Percentiles rank a stretch among this genome's conserved stretches.
phyloP scores from a whole-genome alignment of 2,888 invertebrate genomes.

The Ptilodon capucinus region DNA sequence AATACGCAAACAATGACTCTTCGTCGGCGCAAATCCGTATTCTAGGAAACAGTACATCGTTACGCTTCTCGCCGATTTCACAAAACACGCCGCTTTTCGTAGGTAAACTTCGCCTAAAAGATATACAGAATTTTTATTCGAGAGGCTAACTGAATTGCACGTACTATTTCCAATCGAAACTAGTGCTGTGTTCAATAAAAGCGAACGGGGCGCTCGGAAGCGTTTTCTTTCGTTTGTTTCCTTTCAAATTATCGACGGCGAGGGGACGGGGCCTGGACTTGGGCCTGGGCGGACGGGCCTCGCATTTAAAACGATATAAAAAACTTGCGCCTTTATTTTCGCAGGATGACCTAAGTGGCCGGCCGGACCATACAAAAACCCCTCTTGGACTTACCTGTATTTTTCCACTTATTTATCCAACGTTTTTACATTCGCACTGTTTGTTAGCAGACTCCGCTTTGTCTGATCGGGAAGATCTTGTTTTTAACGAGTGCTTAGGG shows the following conservation, averaged over 20 bases:
- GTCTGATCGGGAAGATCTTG: constrained; percentile 78
- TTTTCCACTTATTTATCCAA: constrained; percentile 82
- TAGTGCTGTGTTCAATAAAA: constrained; percentile 74
- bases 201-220: constrained; percentile 72
- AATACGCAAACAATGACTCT: constrained; percentile 55
- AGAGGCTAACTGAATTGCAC: constrained; percentile 74
- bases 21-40: constrained; percentile 50
- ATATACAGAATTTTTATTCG: constrained; percentile 43
- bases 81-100: constrained; percentile 50
- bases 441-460: constrained; percentile 75
- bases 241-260: constrained; percentile 74
- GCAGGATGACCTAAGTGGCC: constrained; percentile 83
- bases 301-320: constrained; percentile 82
- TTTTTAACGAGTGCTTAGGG: constrained; percentile 82
- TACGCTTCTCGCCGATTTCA: constrained; percentile 61
- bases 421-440: constrained; percentile 80
- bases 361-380: constrained; percentile 76
- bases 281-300: constrained; percentile 68
- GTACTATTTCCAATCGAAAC: constrained; percentile 80
- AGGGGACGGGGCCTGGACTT: constrained; percentile 71
- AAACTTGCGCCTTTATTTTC: constrained; percentile 77
- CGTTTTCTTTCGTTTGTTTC: constrained; percentile 82
- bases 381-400: constrained; percentile 82
- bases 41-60: constrained; percentile 52
- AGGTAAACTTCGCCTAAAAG: constrained; percentile 46